phyloP scores from a whole-genome alignment of 2,797 vertebrate species.

The Pteropus rufus region DNA sequence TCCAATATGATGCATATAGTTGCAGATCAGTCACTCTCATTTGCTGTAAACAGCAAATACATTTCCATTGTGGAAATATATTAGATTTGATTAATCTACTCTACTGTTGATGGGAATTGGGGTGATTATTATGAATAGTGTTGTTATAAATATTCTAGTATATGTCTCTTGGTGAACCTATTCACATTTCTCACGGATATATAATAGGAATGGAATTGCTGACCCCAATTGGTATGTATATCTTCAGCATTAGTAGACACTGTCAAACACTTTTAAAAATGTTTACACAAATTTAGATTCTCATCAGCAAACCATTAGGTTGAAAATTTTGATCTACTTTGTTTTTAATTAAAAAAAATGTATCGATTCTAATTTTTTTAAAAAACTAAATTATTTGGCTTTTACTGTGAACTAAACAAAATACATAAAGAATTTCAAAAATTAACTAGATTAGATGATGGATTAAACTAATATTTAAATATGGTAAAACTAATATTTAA shows the following conservation, averaged over 20 bases:
- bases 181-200: not conserved
- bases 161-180: not conserved
- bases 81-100: not conserved
- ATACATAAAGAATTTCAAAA: not conserved
- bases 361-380: not conserved
- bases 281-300: not conserved
- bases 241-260: not conserved
- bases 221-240: not conserved
- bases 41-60: not conserved
- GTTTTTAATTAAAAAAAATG: not conserved
- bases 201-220: not conserved
- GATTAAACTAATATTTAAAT: constrained; percentile 4
- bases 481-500: not conserved
- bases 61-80: not conserved
- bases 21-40: not conserved
- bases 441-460: not conserved
- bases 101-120: not conserved
- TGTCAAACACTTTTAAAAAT: not conserved
- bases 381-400: not conserved
- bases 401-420: not conserved
- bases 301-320: not conserved
- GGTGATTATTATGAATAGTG: not conserved
- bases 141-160: not conserved
- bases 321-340: not conserved
- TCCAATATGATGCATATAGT: not conserved